Percentiles rank a stretch among this genome's conserved stretches.
Evolutionary conservation across 1,140 invertebrate species (phyloP).

Genomic region (Triops cancriformis): DNA sequence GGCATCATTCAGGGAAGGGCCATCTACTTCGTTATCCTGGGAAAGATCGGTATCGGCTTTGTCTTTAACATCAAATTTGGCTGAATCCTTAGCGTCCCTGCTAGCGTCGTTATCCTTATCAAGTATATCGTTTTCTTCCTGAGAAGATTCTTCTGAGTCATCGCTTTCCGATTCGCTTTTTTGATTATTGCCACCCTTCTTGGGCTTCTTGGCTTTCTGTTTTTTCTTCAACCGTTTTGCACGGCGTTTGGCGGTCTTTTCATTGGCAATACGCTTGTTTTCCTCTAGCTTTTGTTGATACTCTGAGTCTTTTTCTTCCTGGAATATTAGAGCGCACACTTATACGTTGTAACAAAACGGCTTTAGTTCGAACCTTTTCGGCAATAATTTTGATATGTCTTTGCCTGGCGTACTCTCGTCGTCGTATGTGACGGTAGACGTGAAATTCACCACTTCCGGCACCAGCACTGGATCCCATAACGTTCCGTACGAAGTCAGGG

Average conservation of each 20-base stretch:
- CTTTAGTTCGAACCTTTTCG: slow-evolving; percentile 52
- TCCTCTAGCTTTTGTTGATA: slow-evolving; percentile 73
- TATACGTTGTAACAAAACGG: slow-evolving; percentile 20
- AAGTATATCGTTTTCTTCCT: background rate
- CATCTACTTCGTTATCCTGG: too few species aligned
- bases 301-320: slow-evolving; percentile 71
- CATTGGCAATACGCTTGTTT: slow-evolving; percentile 64
- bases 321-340: slow-evolving; percentile 26
- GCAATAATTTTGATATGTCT: slow-evolving; percentile 84
- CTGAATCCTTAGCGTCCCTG: background rate
- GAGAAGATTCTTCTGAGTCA: slow-evolving; percentile 8
- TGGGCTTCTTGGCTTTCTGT: slow-evolving; percentile 47
- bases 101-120: background rate
- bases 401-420: slow-evolving; percentile 91
- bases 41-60: too few species aligned
- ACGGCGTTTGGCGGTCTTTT: slow-evolving; percentile 73
- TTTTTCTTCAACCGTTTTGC: slow-evolving; percentile 73
- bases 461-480: slow-evolving; percentile 95
- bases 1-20: too few species aligned
- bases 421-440: slow-evolving; percentile 85
- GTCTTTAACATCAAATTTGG: background rate
- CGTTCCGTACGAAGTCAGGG: slow-evolving; percentile 93
- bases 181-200: slow-evolving; percentile 33
- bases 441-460: slow-evolving; percentile 98
- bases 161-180: slow-evolving; percentile 19